Evolutionary conservation across 2,888 invertebrate genomes (phyloP).

Genomic region (Theretra japonica): DNA sequence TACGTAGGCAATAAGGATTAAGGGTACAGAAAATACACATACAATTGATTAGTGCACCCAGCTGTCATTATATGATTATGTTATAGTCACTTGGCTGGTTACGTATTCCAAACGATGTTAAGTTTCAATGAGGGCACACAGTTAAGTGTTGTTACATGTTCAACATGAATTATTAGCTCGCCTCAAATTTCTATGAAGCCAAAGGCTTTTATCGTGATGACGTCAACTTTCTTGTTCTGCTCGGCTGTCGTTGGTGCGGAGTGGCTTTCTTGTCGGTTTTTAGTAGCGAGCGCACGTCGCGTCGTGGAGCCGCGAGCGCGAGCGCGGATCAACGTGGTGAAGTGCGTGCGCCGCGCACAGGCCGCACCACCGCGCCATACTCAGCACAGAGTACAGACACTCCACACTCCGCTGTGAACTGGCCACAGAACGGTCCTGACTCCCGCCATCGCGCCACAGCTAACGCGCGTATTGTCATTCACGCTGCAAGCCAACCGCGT

Average conservation of each 20-base stretch:
- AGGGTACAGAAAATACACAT: not conserved
- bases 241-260: slow-evolving; percentile 61
- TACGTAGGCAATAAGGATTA: not conserved
- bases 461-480: slow-evolving; percentile 41
- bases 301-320: slow-evolving; percentile 41
- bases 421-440: slow-evolving; percentile 37
- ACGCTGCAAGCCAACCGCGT: not conserved
- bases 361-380: not conserved
- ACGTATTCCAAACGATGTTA: not conserved
- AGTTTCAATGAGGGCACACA: slow-evolving; percentile 50
- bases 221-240: slow-evolving; percentile 77
- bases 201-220: slow-evolving; percentile 72
- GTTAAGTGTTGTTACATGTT: slow-evolving; percentile 56
- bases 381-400: not conserved
- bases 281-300: slow-evolving; percentile 68
- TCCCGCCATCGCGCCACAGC: slow-evolving; percentile 42
- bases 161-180: slow-evolving; percentile 69
- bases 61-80: not conserved
- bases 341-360: slow-evolving; percentile 2
- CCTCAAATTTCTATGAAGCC: slow-evolving; percentile 66
- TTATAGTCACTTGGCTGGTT: not conserved
- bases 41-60: not conserved
- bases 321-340: slow-evolving; percentile 38
- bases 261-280: slow-evolving; percentile 65
- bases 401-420: slow-evolving; percentile 30